Evolutionary conservation across 2,888 invertebrate species (phyloP), one percentile per base, ranked within the genome.

Genomic region (Drosophila prostipennis): DNA sequence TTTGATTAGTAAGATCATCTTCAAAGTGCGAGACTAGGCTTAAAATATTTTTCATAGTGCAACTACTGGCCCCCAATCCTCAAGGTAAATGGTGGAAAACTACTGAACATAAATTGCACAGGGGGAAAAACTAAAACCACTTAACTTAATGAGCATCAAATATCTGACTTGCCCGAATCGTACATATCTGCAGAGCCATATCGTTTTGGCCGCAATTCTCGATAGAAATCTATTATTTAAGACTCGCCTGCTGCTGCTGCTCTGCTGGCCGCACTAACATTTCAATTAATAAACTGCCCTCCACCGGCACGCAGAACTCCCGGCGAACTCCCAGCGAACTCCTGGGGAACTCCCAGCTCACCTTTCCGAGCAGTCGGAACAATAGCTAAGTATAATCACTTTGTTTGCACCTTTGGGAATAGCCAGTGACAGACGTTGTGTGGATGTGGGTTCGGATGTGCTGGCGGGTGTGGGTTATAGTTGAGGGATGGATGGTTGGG

Each of bases 91-190:
- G 34, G 26, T 19, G 40, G 13, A 39, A 53, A 61, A 61, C 74
- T 45, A 64, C 56, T 19, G 34, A 63, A 75, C 70, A 84, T 77
- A 80, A 81, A 84, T 80, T 83, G 81, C 81, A 75, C 11, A 68
- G 64, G 63, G 73, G 78, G 69, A 51, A 69, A 59, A 83, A 85
- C 85, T 87, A 80, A 88, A 90, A 90, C 87, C 90, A 90, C 90
- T 90, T 90, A 89, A 89, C 84, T 89, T 90, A 90, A 90, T 90
- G 90, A 90, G 90, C 90, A 90, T 90, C 90, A 90, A 90, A 90
- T 90, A 90, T 90, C 85, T 46, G 72, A 56, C 71, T 71, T 45
- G 58, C 34, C 49, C 46, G 71, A 34, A 34, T 11, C 34, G 34
- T 11, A 34, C 34, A 34, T 70, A 63, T 61, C 42, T 39, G 46